Percentiles rank a stretch among this genome's conserved stretches.
Conservation (phyloP, 2,888 invertebrate genomes). For the Crematogaster levior region DNA sequence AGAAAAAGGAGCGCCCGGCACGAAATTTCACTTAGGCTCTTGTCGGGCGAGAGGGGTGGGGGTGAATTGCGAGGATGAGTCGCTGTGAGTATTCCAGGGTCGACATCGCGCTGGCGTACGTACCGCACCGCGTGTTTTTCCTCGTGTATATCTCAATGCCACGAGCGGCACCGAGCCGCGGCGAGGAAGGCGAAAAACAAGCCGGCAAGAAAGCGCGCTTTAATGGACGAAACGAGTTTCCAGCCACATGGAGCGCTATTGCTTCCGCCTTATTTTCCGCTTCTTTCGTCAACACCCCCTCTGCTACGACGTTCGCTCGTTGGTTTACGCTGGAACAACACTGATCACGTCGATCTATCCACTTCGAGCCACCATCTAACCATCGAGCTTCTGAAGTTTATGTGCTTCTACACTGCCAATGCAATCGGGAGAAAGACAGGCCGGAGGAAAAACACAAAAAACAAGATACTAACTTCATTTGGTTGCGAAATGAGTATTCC, state of each 20-base stretch:
- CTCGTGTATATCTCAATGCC: constrained; percentile 70
- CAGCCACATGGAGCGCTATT: constrained; percentile 80
- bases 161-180: constrained; percentile 51
- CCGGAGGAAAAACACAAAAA: constrained; percentile 47
- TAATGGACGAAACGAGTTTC: constrained; percentile 84
- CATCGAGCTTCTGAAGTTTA: constrained; percentile 25
- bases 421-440: not conserved
- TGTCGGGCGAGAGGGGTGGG: constrained; percentile 55
- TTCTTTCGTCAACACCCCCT: constrained; percentile 51
- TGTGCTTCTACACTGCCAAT: constrained; percentile 7
- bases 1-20: constrained; percentile 66
- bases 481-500: constrained; percentile 57
- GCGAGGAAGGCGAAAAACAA: constrained; percentile 68
- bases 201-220: constrained; percentile 77
- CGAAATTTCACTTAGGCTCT: constrained; percentile 80
- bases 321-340: constrained; percentile 71
- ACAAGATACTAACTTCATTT: constrained; percentile 63
- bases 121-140: constrained; percentile 51
- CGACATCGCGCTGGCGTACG: constrained; percentile 57
- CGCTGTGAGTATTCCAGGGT: constrained; percentile 61
- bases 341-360: constrained; percentile 64
- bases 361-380: constrained; percentile 27
- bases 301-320: constrained; percentile 50
- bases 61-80: constrained; percentile 71
- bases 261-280: constrained; percentile 77